phyloP scores from a whole-genome alignment of 2,113 vertebrate species.

The Plestiodon gilberti region DNA sequence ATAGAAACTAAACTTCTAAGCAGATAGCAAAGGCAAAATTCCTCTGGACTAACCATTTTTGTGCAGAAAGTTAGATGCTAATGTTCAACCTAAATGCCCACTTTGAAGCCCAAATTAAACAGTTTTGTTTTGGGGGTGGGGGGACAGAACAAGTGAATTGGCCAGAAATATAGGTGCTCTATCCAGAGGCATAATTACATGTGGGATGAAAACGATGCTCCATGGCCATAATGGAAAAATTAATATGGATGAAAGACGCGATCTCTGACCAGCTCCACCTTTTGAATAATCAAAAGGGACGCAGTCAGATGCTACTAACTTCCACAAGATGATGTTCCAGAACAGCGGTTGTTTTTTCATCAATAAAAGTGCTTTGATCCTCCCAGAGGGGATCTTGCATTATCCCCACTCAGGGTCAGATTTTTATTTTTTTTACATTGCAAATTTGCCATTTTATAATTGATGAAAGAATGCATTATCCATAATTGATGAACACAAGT shows the following conservation, averaged over 20 bases:
- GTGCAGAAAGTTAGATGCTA: not conserved
- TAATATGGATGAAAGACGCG: not conserved
- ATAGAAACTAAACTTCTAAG: not conserved
- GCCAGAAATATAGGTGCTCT: no score
- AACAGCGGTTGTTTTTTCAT: not conserved
- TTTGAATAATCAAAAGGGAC: not conserved
- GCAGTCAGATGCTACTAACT: not conserved
- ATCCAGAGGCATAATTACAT: not conserved
- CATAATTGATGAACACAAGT: not conserved
- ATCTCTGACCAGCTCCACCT: not conserved
- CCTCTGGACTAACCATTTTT: not conserved
- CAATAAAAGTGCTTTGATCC: not conserved
- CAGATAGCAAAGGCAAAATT: not conserved
- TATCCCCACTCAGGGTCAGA: not conserved
- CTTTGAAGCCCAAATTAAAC: not conserved
- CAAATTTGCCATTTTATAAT: not conserved
- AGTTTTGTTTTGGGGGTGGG: no score
- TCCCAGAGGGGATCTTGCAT: not conserved
- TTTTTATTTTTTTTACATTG: not conserved
- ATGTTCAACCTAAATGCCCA: not conserved
- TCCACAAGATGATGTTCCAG: not conserved
- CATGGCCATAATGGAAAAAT: not conserved
- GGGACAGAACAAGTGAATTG: no score
- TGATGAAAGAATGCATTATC: not conserved
- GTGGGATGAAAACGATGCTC: not conserved